Base-by-base conservation (phyloP, 2,113 vertebrate genomes). In the Taurulus bubalis region DNA sequence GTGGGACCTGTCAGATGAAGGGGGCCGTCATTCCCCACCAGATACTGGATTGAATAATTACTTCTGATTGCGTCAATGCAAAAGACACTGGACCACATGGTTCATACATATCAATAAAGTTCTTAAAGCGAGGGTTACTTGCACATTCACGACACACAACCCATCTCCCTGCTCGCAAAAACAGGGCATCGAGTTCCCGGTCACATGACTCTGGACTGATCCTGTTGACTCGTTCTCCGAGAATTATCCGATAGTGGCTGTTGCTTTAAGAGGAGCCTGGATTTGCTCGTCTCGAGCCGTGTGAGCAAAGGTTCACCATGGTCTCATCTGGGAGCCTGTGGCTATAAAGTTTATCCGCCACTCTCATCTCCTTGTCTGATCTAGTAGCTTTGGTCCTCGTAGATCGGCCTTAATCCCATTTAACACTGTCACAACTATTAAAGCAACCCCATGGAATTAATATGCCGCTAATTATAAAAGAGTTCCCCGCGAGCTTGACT, bases 371-470 rank as follows among this genome's bases (percentile, higher is more conserved):
- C 22, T 59, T 49, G 80, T 40, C 63, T 49, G 77, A 22, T 64
- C 80, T 18, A 30, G 59, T 49, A 71, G 74, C 65, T 34, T 59
- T 83, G 70, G 81, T 75, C 51, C 45, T 8, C 12, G 47, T 70
- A 73, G 42, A 79, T 16, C 76, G 28, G 42, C 60, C 45, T 85
- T 85, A 88, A 71, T 90, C 81, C 67, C 63, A 79, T 53, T 69
- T 51, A 84, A 83, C 82, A 74, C 69, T 71, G 85, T 88, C 88
- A 88, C 80, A 90, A 83, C 80, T 66, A 90, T 80, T 73, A 80
- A 88, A 89, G 72, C 74, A 82, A 74, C 42, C 56, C 11, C 36
- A 72, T 75, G 72, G 67, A 88, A 83, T 72, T 88, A 85, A 88
- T 51, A 70, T 34, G 71, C 32, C 1, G 26, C 72, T 92, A 89